phyloP scores from a whole-genome alignment of 2,888 invertebrate genomes.

The Mongoloraphidia duomilia region DNA sequence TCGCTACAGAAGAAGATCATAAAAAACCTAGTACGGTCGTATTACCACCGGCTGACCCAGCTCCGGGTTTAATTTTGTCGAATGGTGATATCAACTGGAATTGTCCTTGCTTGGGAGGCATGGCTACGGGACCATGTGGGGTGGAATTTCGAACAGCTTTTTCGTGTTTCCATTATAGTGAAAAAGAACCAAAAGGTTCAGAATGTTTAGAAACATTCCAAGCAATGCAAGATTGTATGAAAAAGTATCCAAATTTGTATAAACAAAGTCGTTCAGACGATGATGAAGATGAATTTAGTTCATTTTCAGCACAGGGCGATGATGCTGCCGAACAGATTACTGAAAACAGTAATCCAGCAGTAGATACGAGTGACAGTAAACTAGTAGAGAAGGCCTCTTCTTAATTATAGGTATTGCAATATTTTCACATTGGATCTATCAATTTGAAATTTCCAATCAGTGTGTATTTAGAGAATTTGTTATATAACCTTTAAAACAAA shows the following conservation, averaged over 20 bases:
- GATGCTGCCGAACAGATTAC: too few species aligned
- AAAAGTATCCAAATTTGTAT: slow-evolving; percentile 72
- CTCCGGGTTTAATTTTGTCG: slow-evolving; percentile 66
- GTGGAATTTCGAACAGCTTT: slow-evolving; percentile 87
- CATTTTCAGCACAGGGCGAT: too few species aligned
- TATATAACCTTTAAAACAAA: too few species aligned
- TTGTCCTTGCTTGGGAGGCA: slow-evolving; percentile 93
- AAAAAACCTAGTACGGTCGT: slow-evolving; percentile 51
- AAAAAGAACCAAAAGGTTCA: slow-evolving; percentile 79
- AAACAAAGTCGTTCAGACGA: slow-evolving; percentile 54
- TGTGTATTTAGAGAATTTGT: too few species aligned
- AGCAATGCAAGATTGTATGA: slow-evolving; percentile 84
- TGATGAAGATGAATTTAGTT: slow-evolving; percentile 29
- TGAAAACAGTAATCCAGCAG: too few species aligned
- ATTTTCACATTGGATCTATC: too few species aligned
- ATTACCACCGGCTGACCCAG: slow-evolving; percentile 57
- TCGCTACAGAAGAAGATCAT: slow-evolving; percentile 69
- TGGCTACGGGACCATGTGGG: slow-evolving; percentile 94
- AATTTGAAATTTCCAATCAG: too few species aligned
- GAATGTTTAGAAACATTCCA: slow-evolving; percentile 86
- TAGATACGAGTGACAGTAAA: too few species aligned
- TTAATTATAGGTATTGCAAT: too few species aligned
- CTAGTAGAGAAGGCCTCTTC: too few species aligned
- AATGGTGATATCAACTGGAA: slow-evolving; percentile 93
- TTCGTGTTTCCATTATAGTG: slow-evolving; percentile 86